These are phyloP conservation scores for Gymnodraco acuticeps DNA, from an alignment of 2,797 vertebrate species.

Conservation along the genomic window DNA sequence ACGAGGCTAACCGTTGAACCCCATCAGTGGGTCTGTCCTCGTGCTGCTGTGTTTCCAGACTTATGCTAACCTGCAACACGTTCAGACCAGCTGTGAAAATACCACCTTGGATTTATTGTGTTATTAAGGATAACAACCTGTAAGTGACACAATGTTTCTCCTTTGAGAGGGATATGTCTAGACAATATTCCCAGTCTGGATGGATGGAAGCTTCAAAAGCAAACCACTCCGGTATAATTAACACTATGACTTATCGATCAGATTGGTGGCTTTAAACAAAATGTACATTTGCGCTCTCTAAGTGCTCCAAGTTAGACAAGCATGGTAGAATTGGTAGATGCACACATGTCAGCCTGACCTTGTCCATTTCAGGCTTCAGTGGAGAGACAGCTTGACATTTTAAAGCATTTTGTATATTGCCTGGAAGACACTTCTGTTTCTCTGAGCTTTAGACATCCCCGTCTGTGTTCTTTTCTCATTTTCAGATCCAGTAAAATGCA, in stretches of 20 bases:
- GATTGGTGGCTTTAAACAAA: constrained; percentile 33
- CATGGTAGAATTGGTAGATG: constrained; percentile 5
- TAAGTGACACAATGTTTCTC: constrained; percentile 33
- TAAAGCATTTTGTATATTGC: neutral
- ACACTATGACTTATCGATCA: constrained; percentile 41
- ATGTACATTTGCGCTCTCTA: constrained; percentile 31
- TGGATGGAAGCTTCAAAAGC: constrained; percentile 26
- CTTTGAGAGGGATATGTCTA: constrained; percentile 16
- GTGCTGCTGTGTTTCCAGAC: constrained; percentile 48
- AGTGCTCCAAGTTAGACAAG: constrained; percentile 31
- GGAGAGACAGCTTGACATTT: constrained; percentile 14
- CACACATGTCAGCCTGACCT: constrained; percentile 52
- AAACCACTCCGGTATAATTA: constrained; percentile 14
- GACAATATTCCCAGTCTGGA: constrained; percentile 9
- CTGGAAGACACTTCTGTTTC: neutral
- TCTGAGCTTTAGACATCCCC: neutral
- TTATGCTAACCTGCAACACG: constrained; percentile 50
- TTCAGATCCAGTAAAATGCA: constrained; percentile 11
- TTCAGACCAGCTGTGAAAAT: constrained; percentile 72
- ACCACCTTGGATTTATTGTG: constrained; percentile 61
- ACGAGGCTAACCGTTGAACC: constrained; percentile 40
- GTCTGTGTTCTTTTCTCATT: neutral
- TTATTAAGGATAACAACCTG: constrained; percentile 54
- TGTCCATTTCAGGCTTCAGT: constrained; percentile 43
- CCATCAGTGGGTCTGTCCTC: constrained; percentile 30